Conservation (phyloP, 2,113 vertebrate genomes). For the Leucosticte australis region DNA sequence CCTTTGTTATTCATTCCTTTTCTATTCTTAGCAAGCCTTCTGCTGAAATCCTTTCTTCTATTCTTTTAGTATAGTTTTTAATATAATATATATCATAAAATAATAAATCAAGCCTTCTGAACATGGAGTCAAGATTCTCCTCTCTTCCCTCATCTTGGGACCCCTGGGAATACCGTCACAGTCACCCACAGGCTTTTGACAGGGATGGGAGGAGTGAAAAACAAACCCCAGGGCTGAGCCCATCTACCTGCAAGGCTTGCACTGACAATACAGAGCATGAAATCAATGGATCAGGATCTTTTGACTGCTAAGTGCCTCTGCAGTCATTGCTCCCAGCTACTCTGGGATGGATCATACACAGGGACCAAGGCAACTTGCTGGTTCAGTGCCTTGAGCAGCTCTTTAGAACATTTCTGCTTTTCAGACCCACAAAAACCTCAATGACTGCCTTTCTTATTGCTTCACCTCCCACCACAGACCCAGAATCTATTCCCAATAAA, state of each 20-base stretch:
- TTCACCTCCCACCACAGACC: not conserved
- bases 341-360: not conserved
- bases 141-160: too few species aligned
- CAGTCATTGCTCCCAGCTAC: not conserved
- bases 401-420: not conserved
- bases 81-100: too few species aligned
- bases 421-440: not conserved
- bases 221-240: not conserved
- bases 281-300: not conserved
- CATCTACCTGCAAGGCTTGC: not conserved
- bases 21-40: too few species aligned
- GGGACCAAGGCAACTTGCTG: not conserved
- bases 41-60: too few species aligned
- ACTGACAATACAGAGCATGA: not conserved
- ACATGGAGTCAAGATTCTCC: too few species aligned
- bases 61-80: too few species aligned
- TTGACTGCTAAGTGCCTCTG: not conserved
- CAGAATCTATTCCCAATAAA: not conserved
- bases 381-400: not conserved
- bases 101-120: too few species aligned
- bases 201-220: not conserved
- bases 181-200: not conserved
- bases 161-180: not conserved
- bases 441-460: not conserved
- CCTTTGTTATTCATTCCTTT: too few species aligned